A percentile compares a stretch with the other conserved stretches of the same genome.
These are phyloP conservation scores for Sterna hirundo DNA, from an alignment of 2,113 vertebrate genomes.

Conservation along the genomic window DNA sequence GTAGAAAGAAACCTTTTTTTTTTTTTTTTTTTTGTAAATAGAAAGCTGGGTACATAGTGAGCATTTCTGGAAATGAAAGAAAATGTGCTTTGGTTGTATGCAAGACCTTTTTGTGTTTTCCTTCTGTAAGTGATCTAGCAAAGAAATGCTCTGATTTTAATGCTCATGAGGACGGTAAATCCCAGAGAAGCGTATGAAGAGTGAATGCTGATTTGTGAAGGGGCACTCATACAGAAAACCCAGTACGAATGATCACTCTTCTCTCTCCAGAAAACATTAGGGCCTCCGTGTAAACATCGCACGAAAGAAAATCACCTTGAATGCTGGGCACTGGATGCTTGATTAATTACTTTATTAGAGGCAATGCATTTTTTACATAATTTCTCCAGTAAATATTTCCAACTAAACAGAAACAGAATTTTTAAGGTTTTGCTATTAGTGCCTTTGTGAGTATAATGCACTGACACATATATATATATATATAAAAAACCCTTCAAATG, in stretches of 20 bases:
- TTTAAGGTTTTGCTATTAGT: background rate
- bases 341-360: background rate
- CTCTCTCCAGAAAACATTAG: background rate
- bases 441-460: background rate
- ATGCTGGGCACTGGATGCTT: background rate
- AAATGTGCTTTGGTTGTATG: constrained; percentile 6
- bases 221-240: background rate
- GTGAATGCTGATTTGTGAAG: background rate
- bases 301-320: background rate
- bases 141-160: background rate
- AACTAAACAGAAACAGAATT: background rate
- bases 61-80: constrained; percentile 2
- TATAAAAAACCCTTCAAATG: background rate
- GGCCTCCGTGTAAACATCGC: background rate
- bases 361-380: background rate
- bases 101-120: background rate
- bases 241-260: rapidly evolving
- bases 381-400: background rate
- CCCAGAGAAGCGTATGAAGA: background rate
- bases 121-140: background rate
- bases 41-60: background rate
- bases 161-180: background rate
- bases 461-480: background rate
- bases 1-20: background rate
- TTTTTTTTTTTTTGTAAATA: background rate